A percentile compares a stretch with the other conserved stretches of the same genome.
Conservation (phyloP, 2,113 vertebrate genomes). For the Bambusicola thoracicus region DNA sequence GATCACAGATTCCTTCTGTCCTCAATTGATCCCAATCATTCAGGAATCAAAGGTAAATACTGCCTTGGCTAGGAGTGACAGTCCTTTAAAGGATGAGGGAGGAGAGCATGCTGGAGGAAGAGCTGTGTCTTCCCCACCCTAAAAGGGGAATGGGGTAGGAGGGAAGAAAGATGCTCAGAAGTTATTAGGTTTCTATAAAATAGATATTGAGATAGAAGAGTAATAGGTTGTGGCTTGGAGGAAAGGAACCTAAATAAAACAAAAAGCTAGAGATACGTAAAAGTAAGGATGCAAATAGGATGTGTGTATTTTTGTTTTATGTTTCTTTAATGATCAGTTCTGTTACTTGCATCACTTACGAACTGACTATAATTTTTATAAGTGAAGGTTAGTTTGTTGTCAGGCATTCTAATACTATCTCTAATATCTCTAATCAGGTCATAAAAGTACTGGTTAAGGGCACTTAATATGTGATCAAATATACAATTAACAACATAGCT, state of each 20-base stretch:
- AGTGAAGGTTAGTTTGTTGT: background rate
- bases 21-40: background rate
- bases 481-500: fast-evolving
- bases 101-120: fast-evolving
- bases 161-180: fast-evolving
- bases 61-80: background rate
- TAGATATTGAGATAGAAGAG: fast-evolving
- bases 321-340: fast-evolving
- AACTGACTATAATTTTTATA: fast-evolving
- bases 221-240: fast-evolving
- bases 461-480: background rate
- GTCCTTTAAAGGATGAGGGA: background rate
- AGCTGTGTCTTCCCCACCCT: fast-evolving
- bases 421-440: fast-evolving
- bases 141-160: fast-evolving
- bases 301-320: fast-evolving
- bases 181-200: fast-evolving
- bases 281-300: fast-evolving
- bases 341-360: background rate
- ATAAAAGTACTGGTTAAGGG: no score
- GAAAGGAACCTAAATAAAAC: background rate
- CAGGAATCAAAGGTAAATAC: background rate
- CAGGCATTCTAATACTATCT: fast-evolving
- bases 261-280: fast-evolving
- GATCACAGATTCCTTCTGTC: background rate